phyloP scores from a whole-genome alignment of 2,888 invertebrate genomes.

The Drosophila conformis region DNA sequence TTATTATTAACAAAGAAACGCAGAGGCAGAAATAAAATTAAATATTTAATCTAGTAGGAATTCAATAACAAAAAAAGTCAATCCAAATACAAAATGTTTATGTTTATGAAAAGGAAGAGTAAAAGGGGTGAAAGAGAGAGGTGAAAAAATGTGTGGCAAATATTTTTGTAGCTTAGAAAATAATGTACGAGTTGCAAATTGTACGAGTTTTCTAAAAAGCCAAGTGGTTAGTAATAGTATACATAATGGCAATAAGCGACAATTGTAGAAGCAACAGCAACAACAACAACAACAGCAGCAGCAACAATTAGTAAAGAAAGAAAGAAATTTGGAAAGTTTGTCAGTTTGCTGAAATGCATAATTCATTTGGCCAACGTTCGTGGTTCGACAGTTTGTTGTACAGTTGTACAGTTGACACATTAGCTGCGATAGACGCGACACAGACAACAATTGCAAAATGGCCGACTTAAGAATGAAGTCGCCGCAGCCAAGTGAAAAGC shows the following conservation, averaged over 20 bases:
- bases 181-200: constrained; percentile 51
- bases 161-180: constrained; percentile 10
- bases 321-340: constrained; percentile 75
- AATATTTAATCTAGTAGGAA: neutral
- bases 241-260: constrained; percentile 28
- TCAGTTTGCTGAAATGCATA: constrained; percentile 70
- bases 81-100: neutral
- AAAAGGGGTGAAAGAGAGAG: neutral
- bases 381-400: constrained; percentile 16
- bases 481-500: constrained; percentile 38
- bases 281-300: constrained; percentile 34
- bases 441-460: constrained; percentile 64
- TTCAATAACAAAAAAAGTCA: neutral
- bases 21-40: neutral
- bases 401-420: constrained; percentile 55
- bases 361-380: constrained; percentile 65
- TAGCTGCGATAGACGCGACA: constrained; percentile 44
- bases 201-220: constrained; percentile 65
- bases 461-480: constrained; percentile 53
- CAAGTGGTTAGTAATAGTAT: constrained; percentile 28
- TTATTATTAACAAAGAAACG: neutral
- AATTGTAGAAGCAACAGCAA: constrained; percentile 32
- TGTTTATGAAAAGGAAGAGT: constrained; percentile 1
- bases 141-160: neutral
- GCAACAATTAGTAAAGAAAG: constrained; percentile 22